Conservation (phyloP, 2,113 vertebrate genomes). For the Megaleporinus macrocephalus region DNA sequence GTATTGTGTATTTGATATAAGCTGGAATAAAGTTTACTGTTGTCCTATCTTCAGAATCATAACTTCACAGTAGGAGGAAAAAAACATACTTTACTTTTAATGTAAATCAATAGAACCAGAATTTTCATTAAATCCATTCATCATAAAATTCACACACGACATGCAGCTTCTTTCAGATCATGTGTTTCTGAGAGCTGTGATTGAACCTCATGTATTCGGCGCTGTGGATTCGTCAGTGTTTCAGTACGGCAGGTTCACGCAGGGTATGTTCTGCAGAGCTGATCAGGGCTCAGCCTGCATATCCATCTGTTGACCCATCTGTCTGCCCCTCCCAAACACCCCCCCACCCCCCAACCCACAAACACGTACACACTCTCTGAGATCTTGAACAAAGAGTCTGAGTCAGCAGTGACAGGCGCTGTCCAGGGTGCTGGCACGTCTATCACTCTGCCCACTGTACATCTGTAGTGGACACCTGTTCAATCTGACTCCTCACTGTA, state of each 20-base stretch:
- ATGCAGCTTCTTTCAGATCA: no score
- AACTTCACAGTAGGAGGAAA: no score
- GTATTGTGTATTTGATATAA: no score
- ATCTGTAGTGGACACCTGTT: slow-evolving; percentile 50
- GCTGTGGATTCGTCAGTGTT: background rate
- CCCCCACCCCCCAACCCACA: slow-evolving; percentile 16
- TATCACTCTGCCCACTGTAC: slow-evolving; percentile 55
- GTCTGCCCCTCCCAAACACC: slow-evolving; percentile 62
- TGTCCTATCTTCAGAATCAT: no score
- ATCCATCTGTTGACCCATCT: slow-evolving; percentile 94
- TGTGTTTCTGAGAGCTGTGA: no score
- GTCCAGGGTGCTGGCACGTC: slow-evolving; percentile 74
- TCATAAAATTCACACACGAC: no score
- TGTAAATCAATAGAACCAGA: no score
- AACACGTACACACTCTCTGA: slow-evolving; percentile 48
- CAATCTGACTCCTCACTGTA: slow-evolving; percentile 24
- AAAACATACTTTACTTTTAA: no score
- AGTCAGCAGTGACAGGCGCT: slow-evolving; percentile 73
- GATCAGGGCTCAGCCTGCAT: slow-evolving; percentile 77
- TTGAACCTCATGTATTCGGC: no score
- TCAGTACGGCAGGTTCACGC: slow-evolving; percentile 15
- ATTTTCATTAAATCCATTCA: no score
- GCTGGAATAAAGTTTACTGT: no score
- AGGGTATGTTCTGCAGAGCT: slow-evolving; percentile 58
- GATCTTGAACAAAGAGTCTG: slow-evolving; percentile 64